Evolutionary conservation across 2,888 invertebrate species (phyloP).

Genomic region (Caenorhabditis sp.): DNA sequence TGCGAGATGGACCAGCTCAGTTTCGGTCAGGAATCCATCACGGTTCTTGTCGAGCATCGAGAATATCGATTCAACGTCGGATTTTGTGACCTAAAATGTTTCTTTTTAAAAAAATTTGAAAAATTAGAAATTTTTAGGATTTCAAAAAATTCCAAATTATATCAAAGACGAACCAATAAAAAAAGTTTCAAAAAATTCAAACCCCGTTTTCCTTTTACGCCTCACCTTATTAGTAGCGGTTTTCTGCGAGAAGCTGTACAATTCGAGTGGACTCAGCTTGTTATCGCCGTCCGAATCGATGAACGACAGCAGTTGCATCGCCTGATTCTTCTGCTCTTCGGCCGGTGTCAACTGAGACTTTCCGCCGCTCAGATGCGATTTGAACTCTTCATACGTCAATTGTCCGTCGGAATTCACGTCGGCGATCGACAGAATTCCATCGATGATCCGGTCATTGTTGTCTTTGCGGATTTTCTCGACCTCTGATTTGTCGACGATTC

Average conservation of each 20-base stretch:
- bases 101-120: neutral
- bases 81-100: conserved; percentile 51
- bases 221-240: conserved; percentile 60
- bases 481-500: conserved; percentile 64
- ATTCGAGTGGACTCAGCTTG: conserved; percentile 70
- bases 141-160: too few relatives aligned
- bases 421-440: conserved; percentile 78
- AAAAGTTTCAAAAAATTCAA: neutral
- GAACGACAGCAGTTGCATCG: conserved; percentile 75
- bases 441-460: conserved; percentile 72
- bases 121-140: too few relatives aligned
- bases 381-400: conserved; percentile 75
- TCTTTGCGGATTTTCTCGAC: conserved; percentile 53
- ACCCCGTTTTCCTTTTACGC: too few relatives aligned
- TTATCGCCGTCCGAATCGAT: conserved; percentile 78
- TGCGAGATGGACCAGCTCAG: conserved; percentile 48
- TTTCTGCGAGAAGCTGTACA: conserved; percentile 72
- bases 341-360: conserved; percentile 57
- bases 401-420: conserved; percentile 75
- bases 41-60: conserved; percentile 51
- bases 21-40: conserved; percentile 53
- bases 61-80: conserved; percentile 58
- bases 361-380: conserved; percentile 60
- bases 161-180: too few relatives aligned
- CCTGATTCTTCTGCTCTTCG: conserved; percentile 74